phyloP scores from a whole-genome alignment of 2,888 invertebrate genomes.

The Agrilus cyanescens region DNA sequence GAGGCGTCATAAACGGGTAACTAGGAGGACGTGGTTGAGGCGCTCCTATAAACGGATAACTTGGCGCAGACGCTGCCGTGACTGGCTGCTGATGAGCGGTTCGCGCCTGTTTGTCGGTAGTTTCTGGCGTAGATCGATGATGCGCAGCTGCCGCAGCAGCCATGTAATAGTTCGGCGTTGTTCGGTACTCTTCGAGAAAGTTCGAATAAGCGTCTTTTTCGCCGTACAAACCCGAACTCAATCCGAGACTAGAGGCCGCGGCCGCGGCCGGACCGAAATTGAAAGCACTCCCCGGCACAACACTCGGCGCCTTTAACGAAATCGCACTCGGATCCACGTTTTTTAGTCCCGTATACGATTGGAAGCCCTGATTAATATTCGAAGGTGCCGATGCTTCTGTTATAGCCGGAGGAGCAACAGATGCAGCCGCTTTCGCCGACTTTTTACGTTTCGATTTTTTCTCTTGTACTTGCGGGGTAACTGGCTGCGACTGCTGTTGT shows the following conservation, averaged over 20 bases:
- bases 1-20: constrained; percentile 46
- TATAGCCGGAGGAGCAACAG: constrained; percentile 6
- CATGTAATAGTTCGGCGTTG: constrained; percentile 47
- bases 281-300: constrained; percentile 73
- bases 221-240: constrained; percentile 45
- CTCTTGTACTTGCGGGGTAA: constrained; percentile 15
- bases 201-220: constrained; percentile 56
- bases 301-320: constrained; percentile 53
- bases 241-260: constrained; percentile 45
- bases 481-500: constrained; percentile 13
- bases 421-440: constrained; percentile 18
- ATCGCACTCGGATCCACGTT: constrained; percentile 39
- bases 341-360: constrained; percentile 46
- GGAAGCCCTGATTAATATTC: constrained; percentile 39
- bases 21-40: constrained; percentile 47
- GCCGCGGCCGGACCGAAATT: constrained; percentile 67
- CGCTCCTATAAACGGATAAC: constrained; percentile 49
- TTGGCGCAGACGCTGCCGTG: constrained; percentile 32
- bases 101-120: constrained; percentile 30
- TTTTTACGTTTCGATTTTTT: constrained; percentile 28
- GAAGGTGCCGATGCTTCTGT: constrained; percentile 4
- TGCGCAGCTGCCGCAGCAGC: constrained; percentile 38
- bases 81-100: constrained; percentile 36
- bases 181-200: constrained; percentile 57
- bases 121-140: constrained; percentile 27